A percentile compares a stretch with the other conserved stretches of the same genome.
Evolutionary conservation across 2,797 vertebrate genomes (phyloP).

Genomic region (Leptatherina wallacei): DNA sequence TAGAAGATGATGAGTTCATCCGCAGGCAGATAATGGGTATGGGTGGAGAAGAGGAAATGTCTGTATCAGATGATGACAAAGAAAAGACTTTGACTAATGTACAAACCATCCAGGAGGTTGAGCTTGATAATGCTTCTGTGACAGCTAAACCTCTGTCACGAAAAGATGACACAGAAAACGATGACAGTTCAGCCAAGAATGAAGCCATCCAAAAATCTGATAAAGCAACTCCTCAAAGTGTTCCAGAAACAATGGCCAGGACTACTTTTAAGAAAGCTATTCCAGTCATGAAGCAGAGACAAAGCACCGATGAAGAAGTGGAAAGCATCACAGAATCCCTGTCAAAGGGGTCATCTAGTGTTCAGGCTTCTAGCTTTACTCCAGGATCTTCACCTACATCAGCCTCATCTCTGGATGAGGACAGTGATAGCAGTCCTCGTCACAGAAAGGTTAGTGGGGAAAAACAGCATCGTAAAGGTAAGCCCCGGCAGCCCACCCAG

Average conservation of each 20-base stretch:
- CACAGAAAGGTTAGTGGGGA: constrained; percentile 90
- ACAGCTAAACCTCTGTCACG: constrained; percentile 77
- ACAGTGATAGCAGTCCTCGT: constrained; percentile 96
- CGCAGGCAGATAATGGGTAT: constrained; percentile 93
- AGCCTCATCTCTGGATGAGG: constrained; percentile 96
- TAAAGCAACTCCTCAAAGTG: constrained; percentile 75
- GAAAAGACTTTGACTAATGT: constrained; percentile 81
- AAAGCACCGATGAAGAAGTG: constrained; percentile 87
- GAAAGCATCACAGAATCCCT: constrained; percentile 95
- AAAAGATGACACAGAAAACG: constrained; percentile 82
- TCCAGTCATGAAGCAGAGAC: constrained; percentile 66
- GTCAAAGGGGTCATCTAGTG: constrained; percentile 94
- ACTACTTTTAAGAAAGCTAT: constrained; percentile 68
- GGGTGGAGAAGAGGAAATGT: constrained; percentile 90
- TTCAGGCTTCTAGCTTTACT: constrained; percentile 93
- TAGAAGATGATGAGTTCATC: constrained; percentile 94
- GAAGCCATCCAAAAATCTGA: constrained; percentile 79
- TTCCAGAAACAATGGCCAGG: constrained; percentile 51
- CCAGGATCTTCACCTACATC: constrained; percentile 95
- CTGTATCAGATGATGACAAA: constrained; percentile 90
- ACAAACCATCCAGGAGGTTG: constrained; percentile 75
- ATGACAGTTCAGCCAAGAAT: constrained; percentile 79
- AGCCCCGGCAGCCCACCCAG: constrained; percentile 90
- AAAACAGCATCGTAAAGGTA: constrained; percentile 92
- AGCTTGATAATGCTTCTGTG: constrained; percentile 71